phyloP scores from a whole-genome alignment of 2,113 vertebrate species.

The Gnathochromis pfefferi region DNA sequence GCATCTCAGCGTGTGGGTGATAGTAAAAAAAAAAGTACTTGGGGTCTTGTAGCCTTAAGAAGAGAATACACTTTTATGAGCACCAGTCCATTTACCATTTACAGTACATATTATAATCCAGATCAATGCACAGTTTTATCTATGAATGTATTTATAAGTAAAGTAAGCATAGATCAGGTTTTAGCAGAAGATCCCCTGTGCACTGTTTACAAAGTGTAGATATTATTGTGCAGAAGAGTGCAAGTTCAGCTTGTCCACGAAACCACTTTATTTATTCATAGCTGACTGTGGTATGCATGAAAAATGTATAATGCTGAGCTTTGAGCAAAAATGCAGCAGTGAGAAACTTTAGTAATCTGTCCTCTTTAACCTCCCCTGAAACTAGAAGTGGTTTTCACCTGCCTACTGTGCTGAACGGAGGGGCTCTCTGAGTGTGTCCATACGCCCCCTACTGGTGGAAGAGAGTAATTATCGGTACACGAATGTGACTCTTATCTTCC shows the following conservation, averaged over 20 bases:
- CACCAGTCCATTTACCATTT: neutral
- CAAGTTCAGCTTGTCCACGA: neutral
- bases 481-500: neutral
- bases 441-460: slow-evolving; percentile 33
- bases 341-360: neutral
- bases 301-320: neutral
- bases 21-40: neutral
- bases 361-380: neutral
- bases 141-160: neutral
- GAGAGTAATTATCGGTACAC: neutral
- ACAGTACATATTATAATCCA: neutral
- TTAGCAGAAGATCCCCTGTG: neutral
- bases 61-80: neutral
- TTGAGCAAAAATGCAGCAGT: neutral
- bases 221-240: neutral
- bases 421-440: neutral
- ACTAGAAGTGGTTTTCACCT: neutral
- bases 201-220: neutral
- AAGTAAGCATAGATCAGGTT: neutral
- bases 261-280: slow-evolving; percentile 27
- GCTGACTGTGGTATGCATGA: neutral
- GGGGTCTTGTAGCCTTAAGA: neutral
- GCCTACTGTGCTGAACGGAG: neutral
- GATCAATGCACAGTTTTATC: neutral
- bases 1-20: neutral